Conservation (phyloP, 2,113 vertebrate species). For the Pomatostomus ruficeps region DNA sequence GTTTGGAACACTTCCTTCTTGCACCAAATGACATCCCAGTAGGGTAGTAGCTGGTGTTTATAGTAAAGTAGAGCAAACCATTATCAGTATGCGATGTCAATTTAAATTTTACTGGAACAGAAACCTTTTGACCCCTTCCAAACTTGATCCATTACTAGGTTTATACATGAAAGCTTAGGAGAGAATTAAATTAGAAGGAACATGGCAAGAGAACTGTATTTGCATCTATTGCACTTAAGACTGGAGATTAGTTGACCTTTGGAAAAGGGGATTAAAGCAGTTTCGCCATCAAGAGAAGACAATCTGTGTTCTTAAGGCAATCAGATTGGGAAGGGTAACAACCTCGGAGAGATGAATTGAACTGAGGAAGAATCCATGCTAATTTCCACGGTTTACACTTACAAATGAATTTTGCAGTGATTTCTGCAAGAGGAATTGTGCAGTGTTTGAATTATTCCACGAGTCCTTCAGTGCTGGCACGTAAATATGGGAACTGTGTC, state of each 20-base stretch:
- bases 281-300: slow-evolving; percentile 65
- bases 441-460: slow-evolving; percentile 34
- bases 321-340: slow-evolving; percentile 57
- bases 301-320: slow-evolving; percentile 59
- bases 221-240: slow-evolving; percentile 72
- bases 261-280: slow-evolving; percentile 63
- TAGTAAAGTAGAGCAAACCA: slow-evolving; percentile 43
- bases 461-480: slow-evolving; percentile 35
- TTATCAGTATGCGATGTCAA: slow-evolving; percentile 54
- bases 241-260: slow-evolving; percentile 70
- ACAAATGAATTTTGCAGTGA: slow-evolving; percentile 37
- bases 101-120: slow-evolving; percentile 70
- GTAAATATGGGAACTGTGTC: slow-evolving; percentile 55
- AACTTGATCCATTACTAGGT: slow-evolving; percentile 68
- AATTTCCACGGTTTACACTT: slow-evolving; percentile 54
- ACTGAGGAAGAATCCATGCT: slow-evolving; percentile 41
- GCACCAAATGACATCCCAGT: slow-evolving; percentile 10
- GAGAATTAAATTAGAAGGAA: slow-evolving; percentile 73
- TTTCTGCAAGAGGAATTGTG: slow-evolving; percentile 19
- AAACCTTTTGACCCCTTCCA: slow-evolving; percentile 65
- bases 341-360: slow-evolving; percentile 50
- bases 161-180: slow-evolving; percentile 64
- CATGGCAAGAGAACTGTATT: slow-evolving; percentile 58
- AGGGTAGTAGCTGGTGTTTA: slow-evolving; percentile 26
- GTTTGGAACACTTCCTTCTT: not conserved